Base-by-base conservation (phyloP, 1,140 invertebrate species). In the Musca vetustissima region DNA sequence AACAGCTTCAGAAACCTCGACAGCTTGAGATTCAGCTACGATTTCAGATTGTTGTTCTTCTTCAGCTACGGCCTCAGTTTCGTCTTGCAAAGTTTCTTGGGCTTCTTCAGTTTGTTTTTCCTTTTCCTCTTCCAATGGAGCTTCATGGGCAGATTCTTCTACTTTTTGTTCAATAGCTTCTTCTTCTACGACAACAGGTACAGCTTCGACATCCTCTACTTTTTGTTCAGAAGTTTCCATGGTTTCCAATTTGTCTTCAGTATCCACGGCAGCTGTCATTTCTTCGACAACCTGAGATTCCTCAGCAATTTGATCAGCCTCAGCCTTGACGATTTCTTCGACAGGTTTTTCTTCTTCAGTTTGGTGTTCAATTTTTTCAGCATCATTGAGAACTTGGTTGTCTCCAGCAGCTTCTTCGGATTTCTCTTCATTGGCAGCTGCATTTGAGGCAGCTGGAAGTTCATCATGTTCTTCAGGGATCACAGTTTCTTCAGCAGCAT, bases 301-400 rank as follows among this genome's bases (percentile, higher is more conserved):
- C 21, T 36, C 36, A 17, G 25, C 14, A 22, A 24, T 22, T 9
- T 32, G 28, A 43, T 28, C 28, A 28, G 28, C 28, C 52, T 1
- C 9, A 65, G 61, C 36, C n/a, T 50, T 68, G 13, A 11, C 36
- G 11, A 43, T 11, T 8, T 4, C 6, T 19, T 72, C 52, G 1
- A 70, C 68, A 25, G 67, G 25, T 43, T 70, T 68, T 55, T 43
- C 24, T n/a, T 14, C 28, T 66, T 55, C 22, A 21, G 15, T 19
- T 50, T 22, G n/a, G 6, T 4, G 17, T 22, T 57, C 15, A 7
- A 21, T 47, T 25, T n/a, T 48, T 9, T 50, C 47, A 11, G 49
- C 52, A 28, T 14, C 57, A 64, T 55, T 52, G 6, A 28, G 8
- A 4, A 19, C 21, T 61, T 68, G 17, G 48, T 11, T 43, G 21